phyloP scores from a whole-genome alignment of 1,140 invertebrate species.

The Paralvinella palmiformis region DNA sequence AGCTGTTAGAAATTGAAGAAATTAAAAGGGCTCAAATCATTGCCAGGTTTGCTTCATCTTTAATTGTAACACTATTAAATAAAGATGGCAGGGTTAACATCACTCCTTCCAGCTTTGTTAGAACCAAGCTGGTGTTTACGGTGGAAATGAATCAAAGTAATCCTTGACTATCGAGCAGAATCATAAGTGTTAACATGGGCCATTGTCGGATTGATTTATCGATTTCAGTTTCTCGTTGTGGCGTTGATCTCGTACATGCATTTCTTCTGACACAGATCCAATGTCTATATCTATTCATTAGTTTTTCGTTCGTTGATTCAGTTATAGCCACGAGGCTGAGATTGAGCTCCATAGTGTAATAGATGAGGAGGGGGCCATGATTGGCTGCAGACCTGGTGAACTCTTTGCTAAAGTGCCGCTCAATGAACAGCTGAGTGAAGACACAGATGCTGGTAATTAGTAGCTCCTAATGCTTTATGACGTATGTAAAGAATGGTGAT shows the following conservation, averaged over 20 bases:
- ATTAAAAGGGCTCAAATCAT: conserved; percentile 38
- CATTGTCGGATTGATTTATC: too few species aligned
- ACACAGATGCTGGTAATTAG: conserved; percentile 32
- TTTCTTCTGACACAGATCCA: too few species aligned
- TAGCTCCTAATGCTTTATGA: too few species aligned
- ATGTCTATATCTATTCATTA: not conserved
- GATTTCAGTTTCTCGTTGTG: too few species aligned
- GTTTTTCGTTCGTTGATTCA: conserved; percentile 19
- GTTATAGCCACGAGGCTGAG: conserved; percentile 34
- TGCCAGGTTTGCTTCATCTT: conserved; percentile 28
- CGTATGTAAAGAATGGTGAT: too few species aligned
- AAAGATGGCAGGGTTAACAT: conserved; percentile 3
- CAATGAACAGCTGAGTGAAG: conserved; percentile 36
- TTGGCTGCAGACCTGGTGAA: conserved; percentile 28
- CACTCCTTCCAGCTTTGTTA: too few species aligned
- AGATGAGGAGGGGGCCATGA: conserved; percentile 24
- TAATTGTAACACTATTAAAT: not conserved
- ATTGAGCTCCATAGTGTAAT: conserved; percentile 27
- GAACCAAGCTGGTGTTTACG: too few species aligned
- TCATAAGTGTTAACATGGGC: too few species aligned
- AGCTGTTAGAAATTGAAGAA: conserved; percentile 42
- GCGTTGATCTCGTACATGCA: too few species aligned
- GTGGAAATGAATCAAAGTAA: too few species aligned
- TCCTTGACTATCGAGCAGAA: too few species aligned
- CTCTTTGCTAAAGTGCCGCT: conserved; percentile 42